Evolutionary conservation across 2,113 vertebrate species (phyloP).

Genomic region (Sclerurus mexicanus): DNA sequence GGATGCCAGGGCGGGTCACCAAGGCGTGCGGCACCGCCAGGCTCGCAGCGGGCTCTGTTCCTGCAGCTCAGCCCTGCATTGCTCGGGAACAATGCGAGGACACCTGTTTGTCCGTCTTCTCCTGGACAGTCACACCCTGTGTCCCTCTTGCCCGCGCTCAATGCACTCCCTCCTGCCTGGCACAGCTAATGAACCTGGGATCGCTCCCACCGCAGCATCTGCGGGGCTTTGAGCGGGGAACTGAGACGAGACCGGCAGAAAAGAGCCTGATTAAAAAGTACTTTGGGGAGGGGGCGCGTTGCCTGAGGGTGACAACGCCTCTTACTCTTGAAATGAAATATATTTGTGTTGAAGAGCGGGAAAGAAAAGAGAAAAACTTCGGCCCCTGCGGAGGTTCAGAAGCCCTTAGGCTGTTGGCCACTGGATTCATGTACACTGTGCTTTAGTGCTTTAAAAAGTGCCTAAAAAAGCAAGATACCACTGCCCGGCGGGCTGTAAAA

Average conservation of each 20-base stretch:
- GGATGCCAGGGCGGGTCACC: neutral
- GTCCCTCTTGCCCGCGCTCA: neutral
- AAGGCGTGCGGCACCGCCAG: fast-evolving
- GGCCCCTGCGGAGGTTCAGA: conserved; percentile 3
- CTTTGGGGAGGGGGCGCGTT: conserved; percentile 41
- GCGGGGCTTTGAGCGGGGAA: neutral
- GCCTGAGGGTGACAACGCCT: conserved; percentile 45
- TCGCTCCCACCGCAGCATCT: neutral
- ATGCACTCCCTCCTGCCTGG: neutral
- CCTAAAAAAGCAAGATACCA: conserved; percentile 27
- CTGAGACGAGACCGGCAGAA: neutral
- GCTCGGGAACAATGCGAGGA: fast-evolving
- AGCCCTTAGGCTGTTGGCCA: conserved; percentile 45
- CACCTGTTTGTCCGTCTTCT: neutral
- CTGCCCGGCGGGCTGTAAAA: conserved; percentile 12
- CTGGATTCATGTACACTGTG: neutral
- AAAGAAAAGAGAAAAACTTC: conserved; percentile 40
- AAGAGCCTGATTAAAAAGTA: conserved; percentile 26
- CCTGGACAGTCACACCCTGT: neutral
- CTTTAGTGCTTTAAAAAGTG: neutral
- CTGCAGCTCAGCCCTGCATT: neutral
- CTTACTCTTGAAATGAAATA: conserved; percentile 36
- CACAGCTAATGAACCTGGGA: neutral
- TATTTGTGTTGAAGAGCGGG: neutral
- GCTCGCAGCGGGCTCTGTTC: fast-evolving